Evolutionary conservation across 2,797 vertebrate species (phyloP), one percentile per base, ranked within the genome.

Genomic region (Etheostoma nigrum): DNA sequence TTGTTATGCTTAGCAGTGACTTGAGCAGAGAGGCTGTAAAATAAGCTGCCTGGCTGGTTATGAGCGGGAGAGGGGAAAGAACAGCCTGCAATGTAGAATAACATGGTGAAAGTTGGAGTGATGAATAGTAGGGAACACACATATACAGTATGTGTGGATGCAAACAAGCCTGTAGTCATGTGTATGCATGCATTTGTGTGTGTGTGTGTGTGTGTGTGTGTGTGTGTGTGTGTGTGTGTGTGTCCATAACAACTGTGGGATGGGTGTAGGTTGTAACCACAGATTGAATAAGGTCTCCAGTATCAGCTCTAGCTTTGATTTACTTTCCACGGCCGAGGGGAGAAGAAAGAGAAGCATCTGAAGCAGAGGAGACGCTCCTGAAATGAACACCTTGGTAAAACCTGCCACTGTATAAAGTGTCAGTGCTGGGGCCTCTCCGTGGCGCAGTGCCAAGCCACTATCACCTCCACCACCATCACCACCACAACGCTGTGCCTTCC

Each of bases 321-420:
- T 88, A 83, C 86, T 72, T 80, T 91, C 84, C 81, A 74, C 73
- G 48, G 84, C 76, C 58, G 55, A 81, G 33, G 82, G 80, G 81
- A 79, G 74, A 77, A 86, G 81, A 79, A 75, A 86, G 83, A 73
- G 74, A 75, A 88, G 82, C 79, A 83, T 88, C 63, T 12, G 70
- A 86, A 85, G 88, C 74, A 67, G 86, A 81, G 81, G 83, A 93
- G 89, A 91, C 42, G 78, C 86, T 94, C 92, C 89, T 95, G 95
- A 95, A 96, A 95, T 95, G 92, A 93, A 95, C 94, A 95, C 94
- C 94, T 95, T 92, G 86, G 88, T 90, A 66, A 95, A 95, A 94
- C 93, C 94, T 95, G 94, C 85, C 72, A 82, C 66, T 75, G 92
- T 95, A 95, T 95, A 95, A 95, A 91, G 89, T 95, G 90, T 94